phyloP scores from a whole-genome alignment of 2,888 invertebrate genomes.

The Spodoptera littoralis region DNA sequence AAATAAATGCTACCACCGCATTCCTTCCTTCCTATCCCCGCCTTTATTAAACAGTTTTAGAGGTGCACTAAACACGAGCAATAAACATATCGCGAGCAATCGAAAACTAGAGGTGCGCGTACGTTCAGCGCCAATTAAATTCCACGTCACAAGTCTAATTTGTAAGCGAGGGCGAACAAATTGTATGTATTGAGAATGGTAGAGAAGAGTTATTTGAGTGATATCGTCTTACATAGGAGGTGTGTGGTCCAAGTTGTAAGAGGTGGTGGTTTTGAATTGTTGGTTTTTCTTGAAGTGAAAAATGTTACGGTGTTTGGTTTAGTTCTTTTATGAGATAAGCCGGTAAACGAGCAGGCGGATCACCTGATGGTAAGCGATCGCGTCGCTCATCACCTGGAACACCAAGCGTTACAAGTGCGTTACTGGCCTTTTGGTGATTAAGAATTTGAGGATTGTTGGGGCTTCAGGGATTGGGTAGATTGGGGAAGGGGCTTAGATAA shows the following conservation, averaged over 20 bases:
- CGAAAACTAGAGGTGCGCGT: slow-evolving; percentile 64
- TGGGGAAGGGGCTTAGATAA: no score
- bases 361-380: no score
- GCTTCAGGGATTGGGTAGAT: no score
- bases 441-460: no score
- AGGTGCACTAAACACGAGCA: slow-evolving; percentile 48
- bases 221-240: slow-evolving; percentile 54
- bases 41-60: slow-evolving; percentile 51
- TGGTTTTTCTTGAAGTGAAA: no score
- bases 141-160: slow-evolving; percentile 64
- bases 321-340: no score
- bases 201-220: slow-evolving; percentile 61
- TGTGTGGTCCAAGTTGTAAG: slow-evolving; percentile 11
- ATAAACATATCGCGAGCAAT: slow-evolving; percentile 64
- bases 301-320: no score
- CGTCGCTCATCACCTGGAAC: no score
- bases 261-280: neutral
- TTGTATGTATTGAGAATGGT: slow-evolving; percentile 65
- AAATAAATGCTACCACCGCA: neutral
- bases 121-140: slow-evolving; percentile 54
- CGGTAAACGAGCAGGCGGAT: no score
- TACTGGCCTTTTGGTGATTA: no score
- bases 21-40: slow-evolving; percentile 16
- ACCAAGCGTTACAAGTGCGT: no score
- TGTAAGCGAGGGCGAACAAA: slow-evolving; percentile 55